Base-by-base conservation (phyloP, 2,888 invertebrate species). In the Pelosia muscerda region DNA sequence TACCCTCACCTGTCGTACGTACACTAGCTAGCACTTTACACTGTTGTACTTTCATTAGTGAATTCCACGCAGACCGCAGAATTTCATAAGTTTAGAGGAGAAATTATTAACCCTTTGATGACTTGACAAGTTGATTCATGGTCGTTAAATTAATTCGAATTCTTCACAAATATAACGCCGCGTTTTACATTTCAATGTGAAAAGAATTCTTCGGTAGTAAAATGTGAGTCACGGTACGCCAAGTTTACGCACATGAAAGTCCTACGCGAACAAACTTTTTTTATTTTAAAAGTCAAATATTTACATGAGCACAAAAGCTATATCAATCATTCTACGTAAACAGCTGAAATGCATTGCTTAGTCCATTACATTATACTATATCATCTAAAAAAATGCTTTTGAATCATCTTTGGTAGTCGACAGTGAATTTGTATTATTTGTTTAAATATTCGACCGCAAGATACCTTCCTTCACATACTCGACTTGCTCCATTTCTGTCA, bases 401-500 rank as follows among this genome's bases (percentile, higher is more conserved):
- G 58, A 62, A 28, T 60, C n/a, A 66, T 60, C 67, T 60, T 60
- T 63, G 23, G 15, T 31, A 28, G 22, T 63, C 5, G 31, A 38
- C 22, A n/a, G 65, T 28, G 28, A 8, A 9, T 67, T 58, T 26
- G 10, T 31, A 53, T 53, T 26, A 26, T 8, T n/a, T 77, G 76
- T 82, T 15, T 23, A 22, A 5, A 77, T 75, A 69, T 71, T 68
- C 67, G 65, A 65, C 68, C 42, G 63, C 42, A 38, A 38, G 19
- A n/a, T n/a, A n/a, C n/a, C 49, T 73, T 72, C 81, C 72, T 79
- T 81, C 75, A 75, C 78, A 78, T 81, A 79, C 74, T 62, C 71
- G 61, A 74, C 73, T 77, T 81, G 79, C 84, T 84, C 80, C 72
- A 68, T 77, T 68, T 76, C 72, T 79, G 81, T 81, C 82, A 80